Percentiles rank a stretch among this genome's conserved stretches.
These are phyloP conservation scores for Crepidodera aurea DNA, from an alignment of 2,888 invertebrate species.

Conservation along the genomic window DNA sequence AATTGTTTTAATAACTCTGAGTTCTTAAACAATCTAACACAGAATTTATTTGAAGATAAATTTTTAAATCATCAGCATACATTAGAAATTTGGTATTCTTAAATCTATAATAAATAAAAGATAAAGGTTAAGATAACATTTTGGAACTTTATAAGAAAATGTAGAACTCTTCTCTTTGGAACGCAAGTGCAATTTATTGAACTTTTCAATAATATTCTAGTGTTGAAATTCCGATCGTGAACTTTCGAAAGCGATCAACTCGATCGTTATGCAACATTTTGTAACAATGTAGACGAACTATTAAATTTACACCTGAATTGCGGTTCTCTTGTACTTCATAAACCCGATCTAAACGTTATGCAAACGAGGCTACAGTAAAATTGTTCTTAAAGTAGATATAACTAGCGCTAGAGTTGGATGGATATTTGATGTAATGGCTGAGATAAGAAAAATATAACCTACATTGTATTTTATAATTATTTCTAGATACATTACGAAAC, in stretches of 20 bases:
- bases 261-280: neutral
- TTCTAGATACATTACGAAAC: no score
- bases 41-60: no score
- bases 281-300: constrained; percentile 7
- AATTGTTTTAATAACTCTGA: no score
- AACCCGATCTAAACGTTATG: neutral
- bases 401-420: neutral
- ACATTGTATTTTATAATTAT: neutral
- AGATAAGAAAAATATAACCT: neutral
- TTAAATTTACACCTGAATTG: constrained; percentile 8
- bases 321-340: neutral
- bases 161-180: no score
- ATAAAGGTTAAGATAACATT: no score
- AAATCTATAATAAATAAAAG: no score
- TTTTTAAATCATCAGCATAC: no score
- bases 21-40: no score
- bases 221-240: constrained; percentile 1
- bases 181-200: neutral
- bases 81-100: no score
- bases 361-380: neutral
- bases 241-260: neutral
- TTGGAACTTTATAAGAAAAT: no score
- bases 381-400: neutral
- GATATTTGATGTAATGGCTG: neutral
- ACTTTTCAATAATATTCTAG: neutral